A percentile compares a stretch with the other conserved stretches of the same genome.
Evolutionary conservation across 2,113 vertebrate species (phyloP).

Genomic region (Alosa alosa): DNA sequence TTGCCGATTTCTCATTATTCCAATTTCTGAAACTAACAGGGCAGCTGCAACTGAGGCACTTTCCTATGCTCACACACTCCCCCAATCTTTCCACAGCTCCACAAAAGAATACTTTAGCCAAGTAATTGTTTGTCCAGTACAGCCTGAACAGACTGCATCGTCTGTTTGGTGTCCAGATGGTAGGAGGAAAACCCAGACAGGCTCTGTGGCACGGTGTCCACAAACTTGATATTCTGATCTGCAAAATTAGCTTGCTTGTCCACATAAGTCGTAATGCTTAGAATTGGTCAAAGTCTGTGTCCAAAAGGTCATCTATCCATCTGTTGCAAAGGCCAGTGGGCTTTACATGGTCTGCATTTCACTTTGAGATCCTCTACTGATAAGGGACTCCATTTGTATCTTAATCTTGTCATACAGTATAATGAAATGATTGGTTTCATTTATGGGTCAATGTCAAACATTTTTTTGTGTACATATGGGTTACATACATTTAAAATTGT

Average conservation of each 20-base stretch:
- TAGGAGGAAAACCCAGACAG: neutral
- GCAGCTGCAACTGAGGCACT: neutral
- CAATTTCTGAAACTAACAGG: slow-evolving; percentile 4
- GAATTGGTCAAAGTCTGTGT: neutral
- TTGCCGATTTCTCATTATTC: neutral
- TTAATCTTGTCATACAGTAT: neutral
- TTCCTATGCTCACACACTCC: neutral
- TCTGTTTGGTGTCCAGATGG: slow-evolving; percentile 5
- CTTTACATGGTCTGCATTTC: neutral
- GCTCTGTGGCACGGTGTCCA: neutral
- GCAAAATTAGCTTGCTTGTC: neutral
- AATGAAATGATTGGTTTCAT: neutral
- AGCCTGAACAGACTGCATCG: neutral
- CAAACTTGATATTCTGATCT: neutral
- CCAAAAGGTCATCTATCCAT: neutral
- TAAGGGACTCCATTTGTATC: neutral
- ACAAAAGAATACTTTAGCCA: neutral
- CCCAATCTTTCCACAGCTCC: neutral
- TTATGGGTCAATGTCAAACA: too few relatives aligned
- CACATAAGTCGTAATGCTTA: neutral
- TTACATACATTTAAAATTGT: too few relatives aligned
- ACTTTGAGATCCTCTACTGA: neutral
- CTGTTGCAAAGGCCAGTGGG: neutral
- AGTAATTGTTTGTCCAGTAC: neutral
- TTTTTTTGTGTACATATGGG: too few relatives aligned